Conservation (phyloP, 2,113 vertebrate species). For the Rissa tridactyla region DNA sequence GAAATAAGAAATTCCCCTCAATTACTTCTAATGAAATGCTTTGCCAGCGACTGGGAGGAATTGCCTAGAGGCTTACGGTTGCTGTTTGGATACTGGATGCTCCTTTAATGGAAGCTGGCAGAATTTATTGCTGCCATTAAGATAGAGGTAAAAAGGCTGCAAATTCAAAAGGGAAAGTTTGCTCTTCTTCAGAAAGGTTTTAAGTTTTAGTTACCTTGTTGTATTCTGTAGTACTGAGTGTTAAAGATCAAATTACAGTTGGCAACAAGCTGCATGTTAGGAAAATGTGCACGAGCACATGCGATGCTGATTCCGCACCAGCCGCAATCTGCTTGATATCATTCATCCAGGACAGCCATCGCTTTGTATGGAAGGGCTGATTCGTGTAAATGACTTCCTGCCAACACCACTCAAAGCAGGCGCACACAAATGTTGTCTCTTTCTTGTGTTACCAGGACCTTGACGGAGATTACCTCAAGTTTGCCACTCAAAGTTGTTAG, state of each 20-base stretch:
- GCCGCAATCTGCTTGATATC: not conserved
- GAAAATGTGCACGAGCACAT: not conserved
- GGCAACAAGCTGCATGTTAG: not conserved
- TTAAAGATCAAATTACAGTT: not conserved
- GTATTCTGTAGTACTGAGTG: not conserved
- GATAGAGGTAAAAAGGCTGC: not conserved
- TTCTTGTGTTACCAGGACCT: not conserved
- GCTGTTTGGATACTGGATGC: not conserved
- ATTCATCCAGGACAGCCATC: not conserved
- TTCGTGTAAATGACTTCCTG: not conserved
- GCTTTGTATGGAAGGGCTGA: not conserved
- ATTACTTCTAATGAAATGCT: not conserved
- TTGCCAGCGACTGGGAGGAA: not conserved
- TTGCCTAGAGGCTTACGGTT: not conserved
- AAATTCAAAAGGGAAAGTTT: not conserved
- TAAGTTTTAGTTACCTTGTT: not conserved
- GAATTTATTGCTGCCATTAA: not conserved
- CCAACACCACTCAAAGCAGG: not conserved
- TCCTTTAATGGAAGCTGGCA: not conserved
- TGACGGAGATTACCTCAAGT: not conserved
- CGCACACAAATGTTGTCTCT: not conserved
- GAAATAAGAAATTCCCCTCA: not conserved
- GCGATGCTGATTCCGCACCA: not conserved
- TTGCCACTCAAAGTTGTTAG: not conserved
- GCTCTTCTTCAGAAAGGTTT: not conserved